Conservation (phyloP, 2,113 vertebrate species). For the Grus americana region DNA sequence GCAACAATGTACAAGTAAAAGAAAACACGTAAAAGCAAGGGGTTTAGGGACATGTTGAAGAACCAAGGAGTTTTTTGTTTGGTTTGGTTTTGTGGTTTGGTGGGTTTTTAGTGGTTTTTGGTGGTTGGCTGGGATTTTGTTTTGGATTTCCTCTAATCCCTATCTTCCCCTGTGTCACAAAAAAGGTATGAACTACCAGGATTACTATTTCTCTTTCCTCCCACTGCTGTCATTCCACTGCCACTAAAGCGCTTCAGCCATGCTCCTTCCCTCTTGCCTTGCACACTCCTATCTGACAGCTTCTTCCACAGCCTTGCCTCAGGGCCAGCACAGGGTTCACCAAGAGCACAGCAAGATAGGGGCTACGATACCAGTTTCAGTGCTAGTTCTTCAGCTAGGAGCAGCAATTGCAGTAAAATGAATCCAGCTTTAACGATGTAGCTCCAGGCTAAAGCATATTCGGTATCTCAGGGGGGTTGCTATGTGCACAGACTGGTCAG, state of each 20-base stretch:
- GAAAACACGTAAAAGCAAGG: background rate
- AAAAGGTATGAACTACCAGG: background rate
- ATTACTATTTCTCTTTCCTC: background rate
- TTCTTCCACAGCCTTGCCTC: background rate
- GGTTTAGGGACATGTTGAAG: background rate
- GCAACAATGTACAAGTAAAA: background rate
- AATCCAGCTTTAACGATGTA: background rate
- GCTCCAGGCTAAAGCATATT: background rate
- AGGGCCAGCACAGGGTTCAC: background rate
- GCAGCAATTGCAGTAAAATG: background rate
- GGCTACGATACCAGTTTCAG: background rate
- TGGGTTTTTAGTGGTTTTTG: background rate
- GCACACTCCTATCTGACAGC: background rate
- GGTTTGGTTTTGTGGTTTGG: background rate
- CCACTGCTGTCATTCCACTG: background rate
- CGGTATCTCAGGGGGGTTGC: background rate
- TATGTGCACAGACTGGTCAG: background rate
- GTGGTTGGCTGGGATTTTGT: background rate
- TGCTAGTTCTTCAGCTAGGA: background rate
- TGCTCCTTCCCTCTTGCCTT: background rate
- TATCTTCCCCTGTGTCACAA: background rate
- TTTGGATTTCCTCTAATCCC: background rate
- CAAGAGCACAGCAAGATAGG: background rate
- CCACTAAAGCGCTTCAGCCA: background rate
- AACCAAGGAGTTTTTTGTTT: fast-evolving